A percentile compares a stretch with the other conserved stretches of the same genome.
Evolutionary conservation across 2,113 vertebrate species (phyloP).

Genomic region (Lota lota): DNA sequence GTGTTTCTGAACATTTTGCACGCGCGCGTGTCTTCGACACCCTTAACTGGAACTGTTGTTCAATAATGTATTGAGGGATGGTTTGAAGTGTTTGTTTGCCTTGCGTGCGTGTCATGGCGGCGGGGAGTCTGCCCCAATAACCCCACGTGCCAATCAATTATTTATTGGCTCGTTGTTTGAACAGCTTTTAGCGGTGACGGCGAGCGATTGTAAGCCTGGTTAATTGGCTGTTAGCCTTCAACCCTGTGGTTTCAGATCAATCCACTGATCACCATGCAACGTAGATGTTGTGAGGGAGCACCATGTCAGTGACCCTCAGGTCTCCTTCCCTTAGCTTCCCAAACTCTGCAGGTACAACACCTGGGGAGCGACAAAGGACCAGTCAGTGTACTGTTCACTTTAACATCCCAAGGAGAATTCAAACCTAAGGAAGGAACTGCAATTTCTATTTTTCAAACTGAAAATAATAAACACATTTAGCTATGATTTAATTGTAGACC

Average conservation of each 20-base stretch:
- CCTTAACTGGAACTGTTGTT: slow-evolving; percentile 31
- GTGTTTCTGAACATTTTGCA: slow-evolving; percentile 31
- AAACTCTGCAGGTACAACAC: slow-evolving; percentile 73
- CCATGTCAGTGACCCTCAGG: slow-evolving; percentile 80
- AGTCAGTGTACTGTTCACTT: not conserved
- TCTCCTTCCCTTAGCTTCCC: slow-evolving; percentile 66
- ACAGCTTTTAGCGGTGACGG: not conserved
- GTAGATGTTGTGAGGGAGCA: slow-evolving; percentile 76
- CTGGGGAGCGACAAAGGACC: slow-evolving; percentile 42
- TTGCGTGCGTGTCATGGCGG: slow-evolving; percentile 7
- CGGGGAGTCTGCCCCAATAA: slow-evolving; percentile 22
- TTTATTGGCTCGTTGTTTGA: slow-evolving; percentile 2
- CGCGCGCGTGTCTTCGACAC: slow-evolving; percentile 14
- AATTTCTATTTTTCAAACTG: no score
- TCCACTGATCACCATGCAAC: slow-evolving; percentile 67
- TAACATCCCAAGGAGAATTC: no score
- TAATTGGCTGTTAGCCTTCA: not conserved
- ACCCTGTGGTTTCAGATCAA: not conserved
- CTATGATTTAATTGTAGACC: no score
- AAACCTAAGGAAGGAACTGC: no score
- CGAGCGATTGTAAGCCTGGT: not conserved
- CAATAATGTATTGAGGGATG: slow-evolving; percentile 37
- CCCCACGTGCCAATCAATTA: slow-evolving; percentile 18
- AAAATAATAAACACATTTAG: no score
- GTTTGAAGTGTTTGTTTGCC: slow-evolving; percentile 28